phyloP scores from a whole-genome alignment of 2,797 vertebrate species.

The Peromyscus nudipes region DNA sequence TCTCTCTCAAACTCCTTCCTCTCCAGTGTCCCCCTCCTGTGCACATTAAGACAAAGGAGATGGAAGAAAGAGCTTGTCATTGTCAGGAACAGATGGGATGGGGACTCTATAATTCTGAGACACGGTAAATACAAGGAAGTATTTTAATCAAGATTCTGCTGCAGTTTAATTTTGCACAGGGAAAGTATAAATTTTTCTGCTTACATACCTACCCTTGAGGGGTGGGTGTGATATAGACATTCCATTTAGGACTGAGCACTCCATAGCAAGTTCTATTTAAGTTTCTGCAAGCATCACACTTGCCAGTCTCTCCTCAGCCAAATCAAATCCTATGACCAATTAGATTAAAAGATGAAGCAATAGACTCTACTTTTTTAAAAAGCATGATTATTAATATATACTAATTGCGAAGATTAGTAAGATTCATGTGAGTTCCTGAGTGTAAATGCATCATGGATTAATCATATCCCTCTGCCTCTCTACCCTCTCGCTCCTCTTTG shows the following conservation, averaged over 20 bases:
- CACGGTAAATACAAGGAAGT: neutral
- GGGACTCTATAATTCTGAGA: neutral
- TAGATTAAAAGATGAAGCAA: neutral
- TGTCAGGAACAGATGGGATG: neutral
- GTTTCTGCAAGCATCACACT: neutral
- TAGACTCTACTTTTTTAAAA: neutral
- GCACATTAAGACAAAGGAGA: neutral
- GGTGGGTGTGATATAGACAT: neutral
- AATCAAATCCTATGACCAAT: neutral
- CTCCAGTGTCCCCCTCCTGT: neutral
- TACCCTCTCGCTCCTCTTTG: neutral
- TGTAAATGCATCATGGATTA: neutral
- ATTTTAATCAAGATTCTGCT: constrained; percentile 29
- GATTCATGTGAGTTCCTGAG: neutral
- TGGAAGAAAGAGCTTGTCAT: neutral
- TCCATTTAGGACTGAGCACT: neutral
- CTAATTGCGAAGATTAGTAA: neutral
- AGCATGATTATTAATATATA: neutral
- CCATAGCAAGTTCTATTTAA: neutral
- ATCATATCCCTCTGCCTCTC: neutral
- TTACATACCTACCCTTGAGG: neutral
- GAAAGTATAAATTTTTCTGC: constrained; percentile 20
- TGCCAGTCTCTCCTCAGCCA: neutral
- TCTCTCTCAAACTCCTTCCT: neutral
- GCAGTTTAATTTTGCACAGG: neutral